Evolutionary conservation across 2,888 invertebrate species (phyloP).

Genomic region (Griposia aprilina): DNA sequence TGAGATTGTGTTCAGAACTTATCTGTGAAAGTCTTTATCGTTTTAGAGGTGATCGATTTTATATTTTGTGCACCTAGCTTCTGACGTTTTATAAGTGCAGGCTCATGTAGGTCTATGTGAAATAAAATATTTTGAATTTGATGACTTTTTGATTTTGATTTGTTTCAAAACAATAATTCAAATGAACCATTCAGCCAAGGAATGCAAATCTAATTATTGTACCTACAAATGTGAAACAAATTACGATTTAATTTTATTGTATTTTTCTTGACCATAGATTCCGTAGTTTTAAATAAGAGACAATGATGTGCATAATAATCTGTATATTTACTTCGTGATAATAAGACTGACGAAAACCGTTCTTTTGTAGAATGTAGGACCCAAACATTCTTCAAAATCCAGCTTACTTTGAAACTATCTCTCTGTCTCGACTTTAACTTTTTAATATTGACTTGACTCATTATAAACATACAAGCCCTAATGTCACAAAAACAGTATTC

Average conservation of each 20-base stretch:
- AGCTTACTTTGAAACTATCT: neutral
- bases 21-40: neutral
- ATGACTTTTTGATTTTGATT: no score
- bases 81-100: no score
- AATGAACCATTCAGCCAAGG: no score
- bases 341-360: neutral
- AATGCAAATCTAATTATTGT: neutral
- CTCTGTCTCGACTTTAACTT: neutral
- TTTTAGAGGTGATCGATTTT: neutral
- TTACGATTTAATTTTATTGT: neutral
- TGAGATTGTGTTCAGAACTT: neutral
- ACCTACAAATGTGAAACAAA: no score
- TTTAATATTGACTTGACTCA: neutral
- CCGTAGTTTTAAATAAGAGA: neutral
- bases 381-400: no score
- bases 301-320: neutral
- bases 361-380: neutral
- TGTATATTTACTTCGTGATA: neutral
- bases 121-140: no score
- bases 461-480: conserved; percentile 18
- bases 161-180: neutral
- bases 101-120: no score
- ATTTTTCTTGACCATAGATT: neutral
- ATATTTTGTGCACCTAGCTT: no score
- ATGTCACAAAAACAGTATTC: conserved; percentile 33